These are phyloP conservation scores for Pelochelys cantorii DNA, from an alignment of 2,797 vertebrate genomes.

Conservation along the genomic window DNA sequence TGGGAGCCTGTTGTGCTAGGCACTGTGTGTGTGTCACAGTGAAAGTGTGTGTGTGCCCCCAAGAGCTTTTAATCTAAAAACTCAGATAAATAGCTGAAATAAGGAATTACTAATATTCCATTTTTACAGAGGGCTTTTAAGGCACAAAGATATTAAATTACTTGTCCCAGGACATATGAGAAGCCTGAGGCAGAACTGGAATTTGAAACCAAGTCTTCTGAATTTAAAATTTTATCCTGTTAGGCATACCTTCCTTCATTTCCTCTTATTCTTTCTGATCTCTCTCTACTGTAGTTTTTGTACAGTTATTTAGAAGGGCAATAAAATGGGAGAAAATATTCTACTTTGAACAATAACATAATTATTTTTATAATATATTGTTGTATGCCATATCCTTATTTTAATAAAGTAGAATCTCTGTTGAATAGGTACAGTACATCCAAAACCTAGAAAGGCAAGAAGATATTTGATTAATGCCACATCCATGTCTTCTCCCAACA, in stretches of 20 bases:
- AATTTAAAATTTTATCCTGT: background rate
- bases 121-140: background rate
- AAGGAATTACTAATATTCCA: background rate
- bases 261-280: background rate
- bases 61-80: background rate
- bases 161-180: background rate
- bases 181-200: background rate
- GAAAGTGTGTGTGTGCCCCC: background rate
- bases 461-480: background rate
- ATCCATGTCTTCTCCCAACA: background rate
- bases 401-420: background rate
- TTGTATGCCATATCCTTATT: background rate
- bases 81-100: background rate
- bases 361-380: background rate
- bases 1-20: background rate
- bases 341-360: background rate
- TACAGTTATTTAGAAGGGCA: background rate
- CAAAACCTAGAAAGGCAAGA: background rate
- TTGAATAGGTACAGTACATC: background rate
- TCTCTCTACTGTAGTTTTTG: background rate
- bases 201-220: background rate
- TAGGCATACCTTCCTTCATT: background rate
- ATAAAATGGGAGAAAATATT: background rate
- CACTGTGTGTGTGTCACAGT: background rate
- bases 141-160: background rate